Evolutionary conservation across 2,113 vertebrate genomes (phyloP), one percentile per base, ranked within the genome.

Genomic region (Pelusios castaneus): DNA sequence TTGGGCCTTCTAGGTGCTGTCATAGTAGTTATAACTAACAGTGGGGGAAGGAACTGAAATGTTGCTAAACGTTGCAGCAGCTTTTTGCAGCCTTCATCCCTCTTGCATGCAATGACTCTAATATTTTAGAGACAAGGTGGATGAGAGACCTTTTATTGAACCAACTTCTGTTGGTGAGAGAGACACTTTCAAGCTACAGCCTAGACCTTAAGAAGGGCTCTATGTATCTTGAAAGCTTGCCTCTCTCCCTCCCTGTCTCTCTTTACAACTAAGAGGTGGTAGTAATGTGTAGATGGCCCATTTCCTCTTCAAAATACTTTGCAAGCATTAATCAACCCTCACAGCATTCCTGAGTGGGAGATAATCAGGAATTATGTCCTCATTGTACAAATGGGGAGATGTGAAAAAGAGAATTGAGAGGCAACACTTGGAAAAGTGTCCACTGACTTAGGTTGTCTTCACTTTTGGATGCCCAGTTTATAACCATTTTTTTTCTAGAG

Each of bases 251-350:
- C 29, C 13, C 13, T 13, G 29, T 60, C 13, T 60, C 58, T 60
- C 93, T 70, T 84, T 90, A 82, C 73, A 0, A 0, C 16, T n/a
- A n/a, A 70, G 82, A 31, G 52, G 77, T 49, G 14, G 11, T 67
- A 34, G 81, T 93, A 83, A 88, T 90, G 60, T 93, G 91, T 93
- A 85, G 73, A 54, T 78, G 45, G 87, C n/a, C 78, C 13, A 0
- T 93, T 90, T 94, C 77, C 89, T 84, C 78, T 94, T 90, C 91
- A 31, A 82, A 76, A 85, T 34, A 81, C 86, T 79, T 87, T 56
- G 89, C 84, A 5, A 67, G 60, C n/a, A 4, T n/a, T 67, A 56
- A 34, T n/a, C 31, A 67, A 16, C 19, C 34, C 60, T 67, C 29
- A 67, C 31, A 7, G 6, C 60, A n/a, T 67, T 67, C 60, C 60